Base-by-base conservation (phyloP, 1,140 invertebrate species). In the Papilio polyxenes region DNA sequence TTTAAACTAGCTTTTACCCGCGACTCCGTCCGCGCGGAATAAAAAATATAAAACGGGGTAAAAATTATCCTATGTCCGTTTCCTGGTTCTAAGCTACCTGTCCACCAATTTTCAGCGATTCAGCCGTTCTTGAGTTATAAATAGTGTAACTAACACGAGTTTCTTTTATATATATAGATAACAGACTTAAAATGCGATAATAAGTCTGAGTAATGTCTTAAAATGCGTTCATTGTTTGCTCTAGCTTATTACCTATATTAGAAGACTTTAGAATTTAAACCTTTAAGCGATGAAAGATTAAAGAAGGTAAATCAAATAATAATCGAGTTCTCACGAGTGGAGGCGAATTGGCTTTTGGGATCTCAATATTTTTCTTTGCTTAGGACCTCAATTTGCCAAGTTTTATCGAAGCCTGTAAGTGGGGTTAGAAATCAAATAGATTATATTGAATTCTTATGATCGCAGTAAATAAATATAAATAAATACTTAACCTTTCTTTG, bases 361-460 rank as follows among this genome's bases (percentile, higher is more conserved):
- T 15, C 23, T 69, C 65, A 69, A 69, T 69, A 69, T 69, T 69
- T 31, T 69, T 69, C 37, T 69, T 69, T 69, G 11, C 31, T 69
- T 69, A 69, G 65, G 65, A 69, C 65, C 23, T 37, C 65, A 37
- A 69, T 69, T 31, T 69, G 65, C 65, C 65, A 69, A 69, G 65
- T 69, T 69, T 69, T 69, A 69, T 69, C 65, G 31, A 69, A 69
- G 23, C 65, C 2, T 69, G 23, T 65, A 69, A 69, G 65, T 69
- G 65, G 65, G 65, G 65, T 69, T 37, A 69, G 65, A 69, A 69
- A 69, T 69, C 65, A 69, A 69, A 69, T 69, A 69, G 65, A 69
- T 37, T 11, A 69, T 69, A 69, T 69, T 69, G 65, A 69, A 69
- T 69, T 69, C 65, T 69, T 69, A 69, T 69, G 37, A 37, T 31